A percentile compares a stretch with the other conserved stretches of the same genome.
phyloP scores from a whole-genome alignment of 2,888 invertebrate genomes.

The Pollenia angustigena region DNA sequence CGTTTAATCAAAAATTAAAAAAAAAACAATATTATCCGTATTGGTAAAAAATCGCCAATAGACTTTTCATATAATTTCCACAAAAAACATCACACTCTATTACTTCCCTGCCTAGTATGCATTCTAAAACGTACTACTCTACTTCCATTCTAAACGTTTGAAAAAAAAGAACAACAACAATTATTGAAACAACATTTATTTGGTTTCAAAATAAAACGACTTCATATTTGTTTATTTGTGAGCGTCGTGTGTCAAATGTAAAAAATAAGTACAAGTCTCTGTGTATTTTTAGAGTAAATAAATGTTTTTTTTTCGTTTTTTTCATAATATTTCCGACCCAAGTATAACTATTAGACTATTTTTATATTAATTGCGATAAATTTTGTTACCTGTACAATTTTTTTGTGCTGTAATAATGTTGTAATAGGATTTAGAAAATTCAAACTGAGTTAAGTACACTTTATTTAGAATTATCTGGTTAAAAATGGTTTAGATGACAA shows the following conservation, averaged over 20 bases:
- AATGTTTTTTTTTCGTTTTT: conserved; percentile 29
- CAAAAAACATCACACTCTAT: conserved; percentile 13
- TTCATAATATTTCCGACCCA: conserved; percentile 28
- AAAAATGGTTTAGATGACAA: no score
- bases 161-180: conserved; percentile 21
- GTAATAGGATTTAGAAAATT: background rate
- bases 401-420: conserved; percentile 2
- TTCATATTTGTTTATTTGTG: conserved; percentile 57
- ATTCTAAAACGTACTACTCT: conserved; percentile 16
- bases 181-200: conserved; percentile 36
- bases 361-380: conserved; percentile 36
- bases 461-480: no score
- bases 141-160: conserved; percentile 16
- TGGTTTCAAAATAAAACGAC: conserved; percentile 27
- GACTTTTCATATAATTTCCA: background rate
- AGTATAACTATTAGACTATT: background rate
- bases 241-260: conserved; percentile 43
- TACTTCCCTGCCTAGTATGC: conserved; percentile 19
- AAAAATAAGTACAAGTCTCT: conserved; percentile 8
- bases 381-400: conserved; percentile 50
- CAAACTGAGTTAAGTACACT: no score
- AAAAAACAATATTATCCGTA: no score
- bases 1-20: no score
- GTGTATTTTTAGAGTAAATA: conserved; percentile 28
- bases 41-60: background rate